Evolutionary conservation across 2,888 invertebrate genomes (phyloP).

Genomic region (Drosophila neoperkinsi): DNA sequence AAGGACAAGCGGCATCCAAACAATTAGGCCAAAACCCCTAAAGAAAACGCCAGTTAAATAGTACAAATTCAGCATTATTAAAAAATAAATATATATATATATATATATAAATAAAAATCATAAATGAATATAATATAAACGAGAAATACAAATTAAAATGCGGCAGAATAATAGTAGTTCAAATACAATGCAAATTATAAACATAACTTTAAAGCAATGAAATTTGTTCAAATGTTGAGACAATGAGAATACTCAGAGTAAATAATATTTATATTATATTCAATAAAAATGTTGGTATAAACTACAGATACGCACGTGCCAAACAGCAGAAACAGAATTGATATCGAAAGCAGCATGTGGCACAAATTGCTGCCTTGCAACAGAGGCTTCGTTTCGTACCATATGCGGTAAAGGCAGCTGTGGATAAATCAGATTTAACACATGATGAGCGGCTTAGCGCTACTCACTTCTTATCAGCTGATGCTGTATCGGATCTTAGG

Average conservation of each 20-base stretch:
- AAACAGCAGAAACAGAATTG: constrained; percentile 10
- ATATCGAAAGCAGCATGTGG: constrained; percentile 7
- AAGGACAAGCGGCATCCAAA: constrained; percentile 39
- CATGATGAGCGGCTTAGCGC: too few species aligned
- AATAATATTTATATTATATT: neutral
- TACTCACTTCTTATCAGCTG: constrained; percentile 12
- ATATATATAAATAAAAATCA: too few species aligned
- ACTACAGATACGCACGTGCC: constrained; percentile 25
- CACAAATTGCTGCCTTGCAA: constrained; percentile 3
- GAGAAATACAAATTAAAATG: neutral
- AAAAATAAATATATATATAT: too few species aligned
- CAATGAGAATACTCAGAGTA: neutral
- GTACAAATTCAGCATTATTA: neutral
- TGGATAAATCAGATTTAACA: neutral
- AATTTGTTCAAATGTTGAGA: too few species aligned
- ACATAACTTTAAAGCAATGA: neutral
- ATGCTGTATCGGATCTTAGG: fast-evolving
- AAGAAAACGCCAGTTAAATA: neutral
- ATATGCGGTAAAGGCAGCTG: constrained; percentile 21
- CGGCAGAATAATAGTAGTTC: neutral
- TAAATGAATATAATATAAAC: neutral
- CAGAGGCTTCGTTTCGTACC: constrained; percentile 39
- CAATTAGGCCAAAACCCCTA: constrained; percentile 29
- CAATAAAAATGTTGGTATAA: neutral
- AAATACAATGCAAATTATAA: neutral